Conservation (phyloP, 92 coral and sea anemone species). For the Epizoanthus ramosus region DNA sequence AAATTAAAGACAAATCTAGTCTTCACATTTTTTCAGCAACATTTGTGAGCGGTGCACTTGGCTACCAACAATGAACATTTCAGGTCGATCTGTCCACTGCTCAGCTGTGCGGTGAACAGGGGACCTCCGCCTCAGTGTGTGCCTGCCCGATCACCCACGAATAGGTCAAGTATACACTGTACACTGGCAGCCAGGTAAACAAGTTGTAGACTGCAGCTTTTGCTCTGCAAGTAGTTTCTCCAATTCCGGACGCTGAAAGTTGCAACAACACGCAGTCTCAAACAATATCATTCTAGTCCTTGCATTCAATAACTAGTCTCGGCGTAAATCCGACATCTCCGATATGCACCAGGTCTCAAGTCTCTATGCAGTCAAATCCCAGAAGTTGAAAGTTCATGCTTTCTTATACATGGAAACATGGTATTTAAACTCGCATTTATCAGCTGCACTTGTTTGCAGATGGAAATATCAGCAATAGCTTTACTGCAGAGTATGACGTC, state of each 20-base stretch:
- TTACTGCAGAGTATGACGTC: not conserved
- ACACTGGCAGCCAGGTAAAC: slow-evolving; percentile 36
- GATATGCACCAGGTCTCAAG: slow-evolving; percentile 27
- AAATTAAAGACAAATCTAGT: not conserved
- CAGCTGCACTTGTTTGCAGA: slow-evolving; percentile 24
- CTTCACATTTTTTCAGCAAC: slow-evolving; percentile 6
- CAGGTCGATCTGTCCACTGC: slow-evolving; percentile 43
- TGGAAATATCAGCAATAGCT: not conserved
- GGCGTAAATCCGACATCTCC: slow-evolving; percentile 27
- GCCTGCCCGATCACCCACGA: slow-evolving; percentile 25
- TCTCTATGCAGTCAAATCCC: slow-evolving; percentile 21
- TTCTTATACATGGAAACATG: slow-evolving; percentile 9
- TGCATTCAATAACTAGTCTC: slow-evolving; percentile 26
- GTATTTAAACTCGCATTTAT: slow-evolving; percentile 29
- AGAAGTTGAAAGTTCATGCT: slow-evolving; percentile 4
- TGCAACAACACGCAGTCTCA: slow-evolving; percentile 7
- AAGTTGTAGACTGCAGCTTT: slow-evolving; percentile 13
- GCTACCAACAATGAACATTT: slow-evolving; percentile 24
- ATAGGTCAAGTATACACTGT: slow-evolving; percentile 42
- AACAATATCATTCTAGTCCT: slow-evolving; percentile 23
- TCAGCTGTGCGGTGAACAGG: slow-evolving; percentile 34
- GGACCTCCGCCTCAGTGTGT: slow-evolving; percentile 26
- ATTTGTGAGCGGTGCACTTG: slow-evolving; percentile 40
- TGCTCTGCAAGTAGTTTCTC: slow-evolving; percentile 1
- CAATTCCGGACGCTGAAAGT: slow-evolving; percentile 37